Evolutionary conservation across 1,140 invertebrate species (phyloP), one percentile per base, ranked within the genome.

Genomic region (Ladona fulva): DNA sequence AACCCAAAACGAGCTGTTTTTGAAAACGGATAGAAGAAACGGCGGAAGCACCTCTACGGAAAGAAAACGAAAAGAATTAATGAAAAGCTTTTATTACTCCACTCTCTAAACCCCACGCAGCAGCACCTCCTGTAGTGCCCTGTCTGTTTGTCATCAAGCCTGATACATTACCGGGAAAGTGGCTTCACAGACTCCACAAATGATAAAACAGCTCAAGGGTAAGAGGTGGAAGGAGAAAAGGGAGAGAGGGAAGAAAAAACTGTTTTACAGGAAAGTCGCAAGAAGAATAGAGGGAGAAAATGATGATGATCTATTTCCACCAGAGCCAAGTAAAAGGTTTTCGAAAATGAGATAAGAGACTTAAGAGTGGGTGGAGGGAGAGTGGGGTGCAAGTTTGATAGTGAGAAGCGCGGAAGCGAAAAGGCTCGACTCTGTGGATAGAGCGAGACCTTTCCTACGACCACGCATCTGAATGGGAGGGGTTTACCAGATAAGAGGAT

Each of bases 91-190:
- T 37, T 37, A 37, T 37, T 37, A 37, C 29, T 37, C 3, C 29
- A 37, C 29, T 37, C 29, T 37, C 29, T 37, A 37, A 37, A 37
- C n/a, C n/a, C n/a, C n/a, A n/a, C 29, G 29, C 29, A 8, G 29
- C 29, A 37, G 29, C 29, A 37, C 29, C 29, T 37, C 29, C 29
- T 8, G 29, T 37, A 37, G 29, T 37, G 29, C 29, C 29, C 29
- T 66, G 52, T 22, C 52, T 22, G 52, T 66, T 66, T 16, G n/a
- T 19, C 52, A 66, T 66, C 52, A 66, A 66, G 14, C 52, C 52
- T 66, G 52, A 66, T 66, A 66, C 52, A 66, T 66, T 66, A 66
- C 52, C 52, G 52, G 52, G 52, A 66, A 66, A 66, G 52, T 66
- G 52, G 52, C 52, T 66, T 22, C 52, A 66, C 3, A 66, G 52